Conservation (phyloP, 2,797 vertebrate genomes). For the Erethizon dorsatum region DNA sequence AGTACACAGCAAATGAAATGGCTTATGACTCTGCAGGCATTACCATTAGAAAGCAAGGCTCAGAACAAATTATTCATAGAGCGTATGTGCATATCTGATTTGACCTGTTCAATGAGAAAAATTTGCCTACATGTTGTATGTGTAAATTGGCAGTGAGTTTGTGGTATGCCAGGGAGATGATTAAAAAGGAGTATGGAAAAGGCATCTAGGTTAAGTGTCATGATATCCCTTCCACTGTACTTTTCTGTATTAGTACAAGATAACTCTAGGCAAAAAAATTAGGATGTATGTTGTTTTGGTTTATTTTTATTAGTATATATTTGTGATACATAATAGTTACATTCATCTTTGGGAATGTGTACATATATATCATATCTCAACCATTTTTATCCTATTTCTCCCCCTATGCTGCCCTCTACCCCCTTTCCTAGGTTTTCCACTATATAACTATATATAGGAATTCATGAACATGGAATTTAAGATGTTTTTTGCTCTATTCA, state of each 20-base stretch:
- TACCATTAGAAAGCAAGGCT: conserved; percentile 27
- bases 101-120: conserved; percentile 25
- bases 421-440: background rate
- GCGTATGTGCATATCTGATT: conserved; percentile 4
- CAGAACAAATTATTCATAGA: conserved; percentile 7
- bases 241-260: background rate
- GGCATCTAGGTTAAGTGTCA: conserved; percentile 48
- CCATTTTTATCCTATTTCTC: background rate
- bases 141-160: conserved; percentile 26
- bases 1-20: background rate
- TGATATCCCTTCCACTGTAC: background rate
- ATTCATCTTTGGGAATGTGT: no score
- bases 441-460: background rate
- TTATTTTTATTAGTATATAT: no score
- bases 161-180: background rate
- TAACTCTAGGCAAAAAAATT: conserved; percentile 14
- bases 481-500: background rate
- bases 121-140: background rate
- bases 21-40: background rate
- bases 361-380: background rate
- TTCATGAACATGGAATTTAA: background rate
- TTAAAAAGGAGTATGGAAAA: conserved; percentile 31
- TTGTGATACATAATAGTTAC: no score
- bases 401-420: background rate
- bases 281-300: background rate